These are phyloP conservation scores for Alouatta caraya DNA, from an alignment of 2,797 vertebrate genomes.

Conservation along the genomic window DNA sequence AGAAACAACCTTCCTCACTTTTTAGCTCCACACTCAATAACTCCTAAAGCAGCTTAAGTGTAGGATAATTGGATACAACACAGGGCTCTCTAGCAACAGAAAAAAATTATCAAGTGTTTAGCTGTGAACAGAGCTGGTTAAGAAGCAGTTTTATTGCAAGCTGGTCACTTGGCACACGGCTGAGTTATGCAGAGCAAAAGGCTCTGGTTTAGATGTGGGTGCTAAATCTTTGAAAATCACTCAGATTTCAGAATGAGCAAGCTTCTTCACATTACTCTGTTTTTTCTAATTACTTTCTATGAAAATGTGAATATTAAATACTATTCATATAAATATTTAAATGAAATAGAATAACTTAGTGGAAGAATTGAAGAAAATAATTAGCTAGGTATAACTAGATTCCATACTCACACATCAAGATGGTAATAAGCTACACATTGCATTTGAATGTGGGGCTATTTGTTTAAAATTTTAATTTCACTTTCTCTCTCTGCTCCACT, in stretches of 20 bases:
- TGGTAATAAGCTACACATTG: neutral
- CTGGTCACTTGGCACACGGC: accelerated
- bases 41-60: neutral
- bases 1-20: neutral
- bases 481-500: neutral
- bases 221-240: neutral
- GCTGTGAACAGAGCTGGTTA: neutral
- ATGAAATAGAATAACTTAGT: neutral
- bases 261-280: neutral
- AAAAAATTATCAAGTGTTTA: neutral
- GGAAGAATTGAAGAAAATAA: conserved; percentile 1
- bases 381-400: neutral
- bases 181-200: neutral
- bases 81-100: neutral
- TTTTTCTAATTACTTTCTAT: neutral
- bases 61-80: neutral
- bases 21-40: neutral
- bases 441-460: neutral
- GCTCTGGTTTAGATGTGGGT: neutral
- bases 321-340: neutral
- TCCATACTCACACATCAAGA: neutral
- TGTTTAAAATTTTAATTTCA: neutral
- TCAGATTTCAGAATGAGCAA: neutral
- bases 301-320: neutral
- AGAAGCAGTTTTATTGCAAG: neutral